Conservation (phyloP, 2,888 invertebrate species). For the Myopa testacea region DNA sequence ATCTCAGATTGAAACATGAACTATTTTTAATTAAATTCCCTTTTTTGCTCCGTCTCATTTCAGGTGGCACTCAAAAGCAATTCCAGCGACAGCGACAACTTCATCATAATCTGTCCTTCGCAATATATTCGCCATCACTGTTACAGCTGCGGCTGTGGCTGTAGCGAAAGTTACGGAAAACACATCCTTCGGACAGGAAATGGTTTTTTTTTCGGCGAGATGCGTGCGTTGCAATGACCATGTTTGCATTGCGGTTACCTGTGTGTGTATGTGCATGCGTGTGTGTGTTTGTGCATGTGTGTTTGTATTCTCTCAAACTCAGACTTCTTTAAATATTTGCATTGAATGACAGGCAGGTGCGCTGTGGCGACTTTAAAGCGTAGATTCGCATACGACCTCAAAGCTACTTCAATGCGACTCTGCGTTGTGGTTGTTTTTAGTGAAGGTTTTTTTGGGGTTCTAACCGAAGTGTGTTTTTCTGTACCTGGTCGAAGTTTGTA, state of each 20-base stretch:
- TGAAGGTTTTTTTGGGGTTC: neutral
- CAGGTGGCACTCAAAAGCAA: neutral
- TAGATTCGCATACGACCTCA: neutral
- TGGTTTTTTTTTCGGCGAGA: neutral
- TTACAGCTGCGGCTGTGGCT: neutral
- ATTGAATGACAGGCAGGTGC: neutral
- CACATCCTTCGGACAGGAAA: neutral
- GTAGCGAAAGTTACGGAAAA: neutral
- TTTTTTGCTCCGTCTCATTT: neutral
- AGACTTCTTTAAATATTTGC: conserved; percentile 14
- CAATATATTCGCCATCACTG: neutral
- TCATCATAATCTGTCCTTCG: neutral
- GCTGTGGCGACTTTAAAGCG: neutral
- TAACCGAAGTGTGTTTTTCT: no score
- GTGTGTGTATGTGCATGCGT: conserved; percentile 4
- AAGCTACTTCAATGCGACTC: neutral
- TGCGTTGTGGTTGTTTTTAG: neutral
- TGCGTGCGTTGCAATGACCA: neutral
- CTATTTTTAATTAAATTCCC: neutral
- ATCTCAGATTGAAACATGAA: neutral
- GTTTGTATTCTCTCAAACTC: neutral
- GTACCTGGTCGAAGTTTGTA: no score
- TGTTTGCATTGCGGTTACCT: neutral
- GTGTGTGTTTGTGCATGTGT: neutral
- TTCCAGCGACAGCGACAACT: neutral